Base-by-base conservation (phyloP, 1,140 invertebrate species). In the Drosophila funebris region DNA sequence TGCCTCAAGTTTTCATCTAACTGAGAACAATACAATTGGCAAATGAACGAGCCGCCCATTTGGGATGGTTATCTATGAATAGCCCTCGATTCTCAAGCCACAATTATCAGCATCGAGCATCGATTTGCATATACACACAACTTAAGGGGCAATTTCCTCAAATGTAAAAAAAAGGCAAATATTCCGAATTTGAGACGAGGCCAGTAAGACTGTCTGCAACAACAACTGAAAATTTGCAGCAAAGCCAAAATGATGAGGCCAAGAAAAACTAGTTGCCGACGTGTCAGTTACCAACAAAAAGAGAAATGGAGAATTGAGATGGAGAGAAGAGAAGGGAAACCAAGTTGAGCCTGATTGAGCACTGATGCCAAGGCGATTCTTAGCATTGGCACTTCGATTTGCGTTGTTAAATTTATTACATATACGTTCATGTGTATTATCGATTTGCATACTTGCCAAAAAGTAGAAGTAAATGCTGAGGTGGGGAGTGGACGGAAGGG, bases 401-500 rank as follows among this genome's bases (percentile, higher is more conserved):
- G 58, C 66, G 62, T 57, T 83, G 61, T 50, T 50, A 73, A 74
- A 85, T 77, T 77, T 75, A 79, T 79, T 83, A 72, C 73, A 76
- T 62, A 73, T 73, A 76, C 67, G 63, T 79, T 57, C 29, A 53
- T 56, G 46, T 64, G 66, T 70, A 48, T 81, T 78, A 85, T 85
- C 81, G 81, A 85, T 85, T 85, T 62, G 46, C 64, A 22, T 54
- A 29, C 13, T 33, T 9, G 46, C 13, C 14, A 7, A 5, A 14
- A n/a, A n/a, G 39, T 29, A 16, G 7, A 33, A 36, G 36, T 9
- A 13, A 13, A n/a, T n/a, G 9, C 43, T 7, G 4, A n/a, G n/a
- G 20, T n/a, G 20, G 16, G 2, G 22, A 13, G 14, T 0, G n/a
- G 5, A 18, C 1, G 9, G 13, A 31, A 24, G 56, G 37, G 43